Conservation (phyloP, 2,113 vertebrate genomes). For the Thryonomys swinderianus region DNA sequence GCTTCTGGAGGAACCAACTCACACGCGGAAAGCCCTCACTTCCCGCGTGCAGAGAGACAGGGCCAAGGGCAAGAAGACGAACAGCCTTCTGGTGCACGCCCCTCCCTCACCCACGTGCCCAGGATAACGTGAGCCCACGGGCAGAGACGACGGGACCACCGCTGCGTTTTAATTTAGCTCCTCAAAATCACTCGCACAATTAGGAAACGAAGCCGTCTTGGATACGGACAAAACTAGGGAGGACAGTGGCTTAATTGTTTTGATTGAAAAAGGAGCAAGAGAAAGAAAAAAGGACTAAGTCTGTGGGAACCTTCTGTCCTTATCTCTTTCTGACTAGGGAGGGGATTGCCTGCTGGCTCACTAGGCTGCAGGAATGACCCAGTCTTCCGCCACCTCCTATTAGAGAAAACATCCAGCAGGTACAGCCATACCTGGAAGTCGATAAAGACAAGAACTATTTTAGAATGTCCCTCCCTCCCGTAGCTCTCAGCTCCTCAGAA, state of each 20-base stretch:
- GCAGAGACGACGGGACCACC: conserved; percentile 38
- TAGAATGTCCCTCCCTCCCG: conserved; percentile 69
- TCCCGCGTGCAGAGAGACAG: not conserved
- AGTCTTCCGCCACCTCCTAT: conserved; percentile 90
- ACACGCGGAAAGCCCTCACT: not conserved
- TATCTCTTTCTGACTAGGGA: conserved; percentile 91
- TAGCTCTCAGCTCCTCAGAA: conserved; percentile 35
- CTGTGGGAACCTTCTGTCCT: conserved; percentile 88
- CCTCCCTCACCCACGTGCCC: not conserved
- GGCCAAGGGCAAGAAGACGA: not conserved
- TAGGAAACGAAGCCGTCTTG: conserved; percentile 85
- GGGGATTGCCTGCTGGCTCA: conserved; percentile 88
- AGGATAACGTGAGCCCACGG: not conserved
- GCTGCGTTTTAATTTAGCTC: conserved; percentile 77
- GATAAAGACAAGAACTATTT: conserved; percentile 85
- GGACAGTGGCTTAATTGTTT: conserved; percentile 84
- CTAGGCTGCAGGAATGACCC: conserved; percentile 92
- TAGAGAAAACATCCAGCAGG: conserved; percentile 90
- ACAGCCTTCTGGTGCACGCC: not conserved
- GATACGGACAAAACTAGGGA: conserved; percentile 81
- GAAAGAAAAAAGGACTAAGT: conserved; percentile 87
- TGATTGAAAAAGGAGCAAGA: conserved; percentile 75
- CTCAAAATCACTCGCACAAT: conserved; percentile 75
- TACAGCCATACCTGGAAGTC: conserved; percentile 86
- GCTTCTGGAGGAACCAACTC: not conserved